phyloP scores from a whole-genome alignment of 2,888 invertebrate genomes.

The Neoitamus cyanurus region DNA sequence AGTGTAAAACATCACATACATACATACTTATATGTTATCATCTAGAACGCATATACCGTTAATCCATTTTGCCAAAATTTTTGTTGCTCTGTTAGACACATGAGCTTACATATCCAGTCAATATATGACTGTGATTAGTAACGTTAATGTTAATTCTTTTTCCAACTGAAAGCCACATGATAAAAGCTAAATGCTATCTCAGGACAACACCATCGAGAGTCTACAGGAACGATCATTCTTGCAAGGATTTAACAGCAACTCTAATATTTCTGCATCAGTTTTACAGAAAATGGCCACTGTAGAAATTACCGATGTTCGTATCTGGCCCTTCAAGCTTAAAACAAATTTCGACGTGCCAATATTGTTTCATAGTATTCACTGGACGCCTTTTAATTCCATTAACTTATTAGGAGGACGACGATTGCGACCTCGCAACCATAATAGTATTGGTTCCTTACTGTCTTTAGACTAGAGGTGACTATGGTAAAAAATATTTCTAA shows the following conservation, averaged over 20 bases:
- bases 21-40: neutral
- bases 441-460: constrained; percentile 75
- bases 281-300: constrained; percentile 47
- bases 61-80: neutral
- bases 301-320: constrained; percentile 55
- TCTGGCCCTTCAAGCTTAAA: constrained; percentile 57
- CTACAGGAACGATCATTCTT: constrained; percentile 38
- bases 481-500: neutral
- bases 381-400: constrained; percentile 73
- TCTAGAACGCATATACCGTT: neutral
- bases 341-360: constrained; percentile 65
- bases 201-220: constrained; percentile 45
- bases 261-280: neutral
- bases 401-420: constrained; percentile 77
- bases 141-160: neutral
- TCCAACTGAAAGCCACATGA: constrained; percentile 49
- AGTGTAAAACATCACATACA: too few relatives aligned
- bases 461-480: constrained; percentile 71
- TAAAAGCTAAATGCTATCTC: constrained; percentile 54
- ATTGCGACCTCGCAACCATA: constrained; percentile 68
- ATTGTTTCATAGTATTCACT: constrained; percentile 68
- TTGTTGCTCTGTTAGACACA: neutral
- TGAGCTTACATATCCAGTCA: neutral
- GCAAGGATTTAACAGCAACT: constrained; percentile 47
- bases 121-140: neutral